Conservation (phyloP, 2,113 vertebrate genomes). For the Acinonyx jubatus region DNA sequence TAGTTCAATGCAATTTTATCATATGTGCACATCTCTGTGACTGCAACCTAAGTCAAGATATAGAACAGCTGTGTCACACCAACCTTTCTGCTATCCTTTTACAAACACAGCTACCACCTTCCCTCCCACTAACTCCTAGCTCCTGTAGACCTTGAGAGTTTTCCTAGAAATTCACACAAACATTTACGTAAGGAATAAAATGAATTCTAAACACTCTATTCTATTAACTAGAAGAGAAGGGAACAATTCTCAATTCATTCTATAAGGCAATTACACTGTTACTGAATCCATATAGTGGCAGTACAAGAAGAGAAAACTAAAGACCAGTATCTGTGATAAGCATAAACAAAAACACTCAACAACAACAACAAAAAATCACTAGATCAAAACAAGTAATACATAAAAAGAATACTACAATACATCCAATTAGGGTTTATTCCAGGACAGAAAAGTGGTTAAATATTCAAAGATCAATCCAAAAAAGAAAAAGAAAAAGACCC, state of each 20-base stretch:
- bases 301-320: neutral
- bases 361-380: neutral
- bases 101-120: neutral
- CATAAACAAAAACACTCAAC: neutral
- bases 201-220: neutral
- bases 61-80: neutral
- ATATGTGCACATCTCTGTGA: neutral
- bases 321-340: neutral
- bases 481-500: neutral
- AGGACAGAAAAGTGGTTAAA: neutral
- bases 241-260: neutral
- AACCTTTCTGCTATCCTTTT: neutral
- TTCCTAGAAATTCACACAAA: neutral
- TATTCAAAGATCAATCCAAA: neutral
- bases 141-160: neutral
- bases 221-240: neutral
- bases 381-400: neutral
- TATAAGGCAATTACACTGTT: neutral
- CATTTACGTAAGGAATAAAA: neutral
- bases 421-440: neutral
- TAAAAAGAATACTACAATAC: neutral
- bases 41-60: neutral
- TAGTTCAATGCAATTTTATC: neutral
- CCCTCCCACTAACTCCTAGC: neutral
- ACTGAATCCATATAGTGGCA: neutral